Conservation (phyloP, 2,888 invertebrate genomes). For the Amphipyra tragopoginis region DNA sequence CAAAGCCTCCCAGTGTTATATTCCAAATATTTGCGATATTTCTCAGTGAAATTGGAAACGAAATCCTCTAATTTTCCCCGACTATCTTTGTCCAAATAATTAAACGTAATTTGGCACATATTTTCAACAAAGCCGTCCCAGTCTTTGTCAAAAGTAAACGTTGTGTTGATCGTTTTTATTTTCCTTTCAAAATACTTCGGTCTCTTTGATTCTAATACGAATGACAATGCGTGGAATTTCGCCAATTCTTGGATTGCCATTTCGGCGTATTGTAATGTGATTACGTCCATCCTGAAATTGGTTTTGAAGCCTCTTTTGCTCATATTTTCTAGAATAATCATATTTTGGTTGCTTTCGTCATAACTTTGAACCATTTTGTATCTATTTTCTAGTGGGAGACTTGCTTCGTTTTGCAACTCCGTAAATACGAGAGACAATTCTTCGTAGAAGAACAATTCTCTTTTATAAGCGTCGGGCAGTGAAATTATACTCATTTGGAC, state of each 20-base stretch:
- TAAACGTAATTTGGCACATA: slow-evolving; percentile 48
- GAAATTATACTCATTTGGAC: slow-evolving; percentile 51
- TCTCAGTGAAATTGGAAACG: slow-evolving; percentile 50
- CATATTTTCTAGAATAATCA: slow-evolving; percentile 63
- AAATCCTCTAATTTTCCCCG: slow-evolving; percentile 52
- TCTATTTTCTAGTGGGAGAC: slow-evolving; percentile 47
- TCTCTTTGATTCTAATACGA: slow-evolving; percentile 62
- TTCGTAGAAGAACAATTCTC: slow-evolving; percentile 64
- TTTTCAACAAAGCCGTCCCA: slow-evolving; percentile 57
- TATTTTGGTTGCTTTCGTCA: slow-evolving; percentile 45
- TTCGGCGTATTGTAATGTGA: slow-evolving; percentile 66
- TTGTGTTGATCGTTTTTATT: slow-evolving; percentile 53
- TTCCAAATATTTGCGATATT: slow-evolving; percentile 53
- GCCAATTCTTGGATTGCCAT: slow-evolving; percentile 67
- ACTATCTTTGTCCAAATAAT: slow-evolving; percentile 55
- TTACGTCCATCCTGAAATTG: slow-evolving; percentile 62
- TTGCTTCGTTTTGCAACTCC: slow-evolving; percentile 57
- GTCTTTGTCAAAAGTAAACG: slow-evolving; percentile 46
- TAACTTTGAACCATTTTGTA: slow-evolving; percentile 55
- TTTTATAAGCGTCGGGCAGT: slow-evolving; percentile 56
- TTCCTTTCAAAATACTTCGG: slow-evolving; percentile 67
- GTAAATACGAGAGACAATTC: slow-evolving; percentile 59
- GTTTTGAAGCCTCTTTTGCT: slow-evolving; percentile 63
- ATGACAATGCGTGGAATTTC: slow-evolving; percentile 71
- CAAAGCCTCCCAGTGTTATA: slow-evolving; percentile 50